Percentiles rank a stretch among this genome's conserved stretches.
Conservation (phyloP, 2,797 vertebrate species). For the Artibeus jamaicensis region DNA sequence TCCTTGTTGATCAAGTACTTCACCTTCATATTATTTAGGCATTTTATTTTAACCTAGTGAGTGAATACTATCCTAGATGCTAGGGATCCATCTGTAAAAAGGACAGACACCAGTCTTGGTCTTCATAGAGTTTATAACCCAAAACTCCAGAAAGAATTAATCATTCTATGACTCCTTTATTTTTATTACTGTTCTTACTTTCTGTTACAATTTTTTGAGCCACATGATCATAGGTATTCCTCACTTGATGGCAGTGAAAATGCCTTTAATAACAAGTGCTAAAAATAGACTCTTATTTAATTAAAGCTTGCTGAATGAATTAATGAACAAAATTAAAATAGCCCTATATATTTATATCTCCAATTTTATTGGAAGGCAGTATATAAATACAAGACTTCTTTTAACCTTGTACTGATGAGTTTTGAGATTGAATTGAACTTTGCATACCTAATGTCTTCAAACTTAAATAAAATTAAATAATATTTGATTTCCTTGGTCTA, state of each 20-base stretch:
- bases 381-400: neutral
- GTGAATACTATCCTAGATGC: neutral
- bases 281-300: neutral
- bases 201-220: neutral
- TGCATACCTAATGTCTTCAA: neutral
- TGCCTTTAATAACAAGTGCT: neutral
- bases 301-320: neutral
- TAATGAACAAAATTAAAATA: constrained; percentile 1
- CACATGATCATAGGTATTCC: neutral
- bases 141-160: neutral
- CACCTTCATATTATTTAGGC: neutral
- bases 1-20: neutral
- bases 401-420: neutral
- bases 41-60: neutral
- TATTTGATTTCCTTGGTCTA: neutral
- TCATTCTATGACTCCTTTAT: neutral
- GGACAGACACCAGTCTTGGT: neutral
- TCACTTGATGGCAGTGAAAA: neutral
- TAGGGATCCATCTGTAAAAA: neutral
- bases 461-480: neutral
- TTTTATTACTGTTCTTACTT: neutral
- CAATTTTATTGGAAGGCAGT: neutral
- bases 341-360: neutral
- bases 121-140: neutral
- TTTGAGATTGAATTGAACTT: neutral